These are phyloP conservation scores for Anadara kagoshimensis DNA, from an alignment of 1,140 invertebrate species.

Conservation along the genomic window DNA sequence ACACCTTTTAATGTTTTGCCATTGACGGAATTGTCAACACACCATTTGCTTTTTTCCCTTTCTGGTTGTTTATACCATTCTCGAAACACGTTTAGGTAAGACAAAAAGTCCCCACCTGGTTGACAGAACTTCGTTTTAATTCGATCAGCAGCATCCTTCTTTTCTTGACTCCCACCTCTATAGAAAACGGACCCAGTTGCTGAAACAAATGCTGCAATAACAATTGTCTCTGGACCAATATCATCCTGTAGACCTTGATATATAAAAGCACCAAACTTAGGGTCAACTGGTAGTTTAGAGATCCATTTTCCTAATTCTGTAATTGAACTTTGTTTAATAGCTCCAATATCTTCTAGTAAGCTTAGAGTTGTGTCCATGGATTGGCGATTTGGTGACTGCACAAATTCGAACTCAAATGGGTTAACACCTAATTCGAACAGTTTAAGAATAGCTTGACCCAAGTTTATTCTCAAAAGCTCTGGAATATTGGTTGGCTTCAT, in stretches of 20 bases:
- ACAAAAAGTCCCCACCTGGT: conserved; percentile 92
- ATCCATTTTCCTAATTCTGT: conserved; percentile 64
- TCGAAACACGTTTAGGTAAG: conserved; percentile 91
- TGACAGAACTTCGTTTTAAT: conserved; percentile 84
- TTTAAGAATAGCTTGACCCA: conserved; percentile 63
- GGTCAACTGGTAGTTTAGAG: conserved; percentile 64
- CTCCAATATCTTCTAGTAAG: conserved; percentile 56
- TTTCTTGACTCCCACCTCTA: conserved; percentile 72
- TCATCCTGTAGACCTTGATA: conserved; percentile 47
- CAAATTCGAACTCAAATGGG: conserved; percentile 63
- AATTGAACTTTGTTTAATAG: conserved; percentile 55
- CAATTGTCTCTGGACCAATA: conserved; percentile 78
- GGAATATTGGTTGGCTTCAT: conserved; percentile 55
- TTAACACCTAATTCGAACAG: conserved; percentile 59
- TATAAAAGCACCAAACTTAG: conserved; percentile 53
- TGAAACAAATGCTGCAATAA: conserved; percentile 53
- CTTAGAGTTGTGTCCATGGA: conserved; percentile 53
- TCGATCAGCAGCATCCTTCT: conserved; percentile 79
- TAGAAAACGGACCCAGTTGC: conserved; percentile 54
- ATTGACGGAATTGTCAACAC: conserved; percentile 60
- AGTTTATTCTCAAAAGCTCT: conserved; percentile 64
- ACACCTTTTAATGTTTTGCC: conserved; percentile 56
- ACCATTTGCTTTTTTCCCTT: conserved; percentile 59
- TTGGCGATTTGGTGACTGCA: conserved; percentile 54
- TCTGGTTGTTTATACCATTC: conserved; percentile 53